Evolutionary conservation across 2,888 invertebrate genomes (phyloP), one percentile per base, ranked within the genome.

Genomic region (Criorhina ranunculi): DNA sequence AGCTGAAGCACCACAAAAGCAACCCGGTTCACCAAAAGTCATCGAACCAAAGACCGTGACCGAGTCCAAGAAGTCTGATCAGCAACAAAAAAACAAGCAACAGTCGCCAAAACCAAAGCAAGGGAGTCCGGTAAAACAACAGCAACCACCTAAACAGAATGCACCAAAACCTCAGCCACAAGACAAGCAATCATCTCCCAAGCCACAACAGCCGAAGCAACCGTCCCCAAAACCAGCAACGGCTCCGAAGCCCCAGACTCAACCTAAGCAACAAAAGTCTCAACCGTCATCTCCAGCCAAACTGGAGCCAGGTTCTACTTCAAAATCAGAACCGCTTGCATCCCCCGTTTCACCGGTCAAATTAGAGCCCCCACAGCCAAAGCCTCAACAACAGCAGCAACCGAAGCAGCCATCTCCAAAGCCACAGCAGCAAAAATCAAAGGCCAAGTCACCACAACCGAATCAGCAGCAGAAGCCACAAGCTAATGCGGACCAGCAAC

Each of bases 231-330:
- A 78, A 29, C 78, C 83, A 53, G 73, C 70, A 2, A 60, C 78
- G 1, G 69, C 59, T 35, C 62, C 83, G n/a, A 79, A 86, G 12
- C 60, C 76, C 5, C 82, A 86, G 15, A 9, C 46, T 15, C 70
- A 72, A 35, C 79, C 59, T 9, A 77, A 85, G 12, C 86, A 86
- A 51, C 86, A 85, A 44, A 87, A 86, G 40, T 49, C 86, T n/a
- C 69, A 75, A 57, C 86, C 78, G 29, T 37, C 76, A 6, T 67
- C 83, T 24, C 82, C 82, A 57, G 29, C 29, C 7, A 70, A 78
- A 35, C 53, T 46, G 33, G 70, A 82, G 17, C 69, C 77, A 33
- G 77, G 69, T 15, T 60, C 60, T 9, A 69, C 77, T 17, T 11
- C 35, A 7, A 69, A 55, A 11, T 11, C 19, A 17, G 59, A 62